Percentiles rank a stretch among this genome's conserved stretches.
These are phyloP conservation scores for Volucella inanis DNA, from an alignment of 2,888 invertebrate genomes.

Conservation along the genomic window DNA sequence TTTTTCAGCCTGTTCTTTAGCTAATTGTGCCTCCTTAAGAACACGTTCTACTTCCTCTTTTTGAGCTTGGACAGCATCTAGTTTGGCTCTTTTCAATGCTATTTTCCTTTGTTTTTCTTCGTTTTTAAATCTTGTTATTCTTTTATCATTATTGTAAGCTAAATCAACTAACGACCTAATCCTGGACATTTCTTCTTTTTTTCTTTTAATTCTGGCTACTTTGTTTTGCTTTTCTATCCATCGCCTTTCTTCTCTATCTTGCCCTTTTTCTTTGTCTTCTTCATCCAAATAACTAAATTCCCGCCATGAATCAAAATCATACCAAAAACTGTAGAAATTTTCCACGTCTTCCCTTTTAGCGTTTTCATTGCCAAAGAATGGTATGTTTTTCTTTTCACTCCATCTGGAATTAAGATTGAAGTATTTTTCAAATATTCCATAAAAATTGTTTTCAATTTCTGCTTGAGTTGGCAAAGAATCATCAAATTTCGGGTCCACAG, in stretches of 20 bases:
- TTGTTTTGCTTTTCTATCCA: constrained; percentile 99
- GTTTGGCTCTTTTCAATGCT: constrained; percentile 94
- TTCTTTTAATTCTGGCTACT: constrained; percentile 93
- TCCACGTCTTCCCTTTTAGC: constrained; percentile 94
- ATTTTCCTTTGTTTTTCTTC: constrained; percentile 96
- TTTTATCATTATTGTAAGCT: constrained; percentile 96
- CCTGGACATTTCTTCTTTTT: constrained; percentile 98
- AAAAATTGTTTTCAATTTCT: constrained; percentile 92
- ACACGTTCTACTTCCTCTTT: constrained; percentile 93
- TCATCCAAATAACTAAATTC: constrained; percentile 99
- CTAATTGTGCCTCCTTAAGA: constrained; percentile 88
- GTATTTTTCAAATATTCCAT: constrained; percentile 86
- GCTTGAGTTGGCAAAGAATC: constrained; percentile 91
- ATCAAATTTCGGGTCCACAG: constrained; percentile 97
- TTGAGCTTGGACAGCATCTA: constrained; percentile 91
- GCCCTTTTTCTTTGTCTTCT: constrained; percentile 98
- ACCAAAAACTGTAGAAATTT: constrained; percentile 98
- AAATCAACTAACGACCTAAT: constrained; percentile 95
- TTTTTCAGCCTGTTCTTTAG: constrained; percentile 90
- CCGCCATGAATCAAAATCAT: constrained; percentile 98
- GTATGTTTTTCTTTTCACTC: constrained; percentile 95
- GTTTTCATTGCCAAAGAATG: constrained; percentile 89
- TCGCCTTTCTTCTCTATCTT: constrained; percentile 96
- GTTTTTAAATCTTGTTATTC: constrained; percentile 95
- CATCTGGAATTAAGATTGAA: constrained; percentile 93